Evolutionary conservation across 2,797 vertebrate species (phyloP).

Genomic region (Manis crassicaudata): DNA sequence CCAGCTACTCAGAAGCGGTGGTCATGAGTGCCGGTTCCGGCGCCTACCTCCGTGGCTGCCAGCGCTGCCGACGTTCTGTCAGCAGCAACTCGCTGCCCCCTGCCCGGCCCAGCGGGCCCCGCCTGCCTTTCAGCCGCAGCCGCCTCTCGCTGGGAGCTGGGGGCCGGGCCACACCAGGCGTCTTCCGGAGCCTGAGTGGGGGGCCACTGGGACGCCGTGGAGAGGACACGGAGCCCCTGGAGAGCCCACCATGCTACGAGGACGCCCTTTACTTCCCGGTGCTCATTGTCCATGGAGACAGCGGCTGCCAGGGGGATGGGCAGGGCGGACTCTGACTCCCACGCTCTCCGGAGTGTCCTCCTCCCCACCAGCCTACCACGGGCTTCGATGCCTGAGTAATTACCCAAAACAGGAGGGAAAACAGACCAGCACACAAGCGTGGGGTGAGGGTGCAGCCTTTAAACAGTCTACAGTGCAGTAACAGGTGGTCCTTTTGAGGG

Average conservation of each 20-base stretch:
- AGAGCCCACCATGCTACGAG: constrained; percentile 87
- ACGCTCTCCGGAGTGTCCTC: not conserved
- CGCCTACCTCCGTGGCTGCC: constrained; percentile 92
- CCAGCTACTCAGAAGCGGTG: constrained; percentile 94
- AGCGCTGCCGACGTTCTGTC: constrained; percentile 90
- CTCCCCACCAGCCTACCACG: not conserved
- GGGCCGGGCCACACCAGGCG: constrained; percentile 68
- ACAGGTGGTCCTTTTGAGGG: not conserved
- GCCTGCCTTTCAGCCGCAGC: constrained; percentile 93
- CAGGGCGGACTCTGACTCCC: constrained; percentile 65
- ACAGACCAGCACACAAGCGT: not conserved
- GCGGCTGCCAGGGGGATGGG: constrained; percentile 85
- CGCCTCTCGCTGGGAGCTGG: constrained; percentile 90
- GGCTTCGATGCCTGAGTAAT: not conserved
- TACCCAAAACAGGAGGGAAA: not conserved
- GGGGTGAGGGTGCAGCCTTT: not conserved
- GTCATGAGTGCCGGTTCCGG: constrained; percentile 90
- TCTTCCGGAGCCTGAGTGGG: constrained; percentile 93
- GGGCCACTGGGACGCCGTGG: constrained; percentile 85
- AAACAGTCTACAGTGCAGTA: not conserved
- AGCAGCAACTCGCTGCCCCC: constrained; percentile 93
- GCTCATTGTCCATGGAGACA: constrained; percentile 87
- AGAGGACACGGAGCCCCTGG: constrained; percentile 86
- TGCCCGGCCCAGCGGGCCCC: constrained; percentile 86
- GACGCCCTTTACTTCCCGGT: constrained; percentile 88